Percentiles rank a stretch among this genome's conserved stretches.
These are phyloP conservation scores for Lepidocyrtinus sp. DNA, from an alignment of 2,888 invertebrate species.

Conservation along the genomic window DNA sequence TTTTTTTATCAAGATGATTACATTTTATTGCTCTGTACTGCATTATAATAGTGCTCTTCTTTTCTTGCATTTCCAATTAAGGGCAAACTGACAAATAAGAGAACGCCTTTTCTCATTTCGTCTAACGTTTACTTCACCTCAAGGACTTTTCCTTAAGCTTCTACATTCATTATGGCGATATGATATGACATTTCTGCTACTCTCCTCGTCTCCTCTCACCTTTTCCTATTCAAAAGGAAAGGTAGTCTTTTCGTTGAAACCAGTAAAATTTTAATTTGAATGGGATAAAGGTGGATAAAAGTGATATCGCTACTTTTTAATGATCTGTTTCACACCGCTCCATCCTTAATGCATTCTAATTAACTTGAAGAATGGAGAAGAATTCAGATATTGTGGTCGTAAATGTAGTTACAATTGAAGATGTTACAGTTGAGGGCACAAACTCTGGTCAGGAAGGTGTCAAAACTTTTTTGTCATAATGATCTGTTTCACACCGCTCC, in stretches of 20 bases:
- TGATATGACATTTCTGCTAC: neutral
- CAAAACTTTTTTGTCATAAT: too few relatives aligned
- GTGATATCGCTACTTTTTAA: neutral
- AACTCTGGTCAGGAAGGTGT: too few relatives aligned
- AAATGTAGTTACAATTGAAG: too few relatives aligned
- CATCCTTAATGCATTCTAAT: too few relatives aligned
- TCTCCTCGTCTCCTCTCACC: neutral
- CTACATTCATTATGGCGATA: neutral
- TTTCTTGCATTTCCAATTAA: slow-evolving; percentile 51
- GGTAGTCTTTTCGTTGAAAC: neutral
- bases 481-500: neutral
- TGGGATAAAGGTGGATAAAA: neutral
- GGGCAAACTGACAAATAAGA: slow-evolving; percentile 37
- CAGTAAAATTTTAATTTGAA: neutral
- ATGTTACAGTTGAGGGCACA: too few relatives aligned
- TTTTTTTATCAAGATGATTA: slow-evolving; percentile 8
- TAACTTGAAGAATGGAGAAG: too few relatives aligned
- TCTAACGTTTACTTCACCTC: slow-evolving; percentile 25
- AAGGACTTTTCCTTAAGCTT: slow-evolving; percentile 29
- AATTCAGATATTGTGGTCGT: too few relatives aligned
- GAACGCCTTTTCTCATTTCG: slow-evolving; percentile 47
- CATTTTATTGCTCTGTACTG: slow-evolving; percentile 4
- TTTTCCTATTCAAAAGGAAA: slow-evolving; percentile 5
- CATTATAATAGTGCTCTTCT: too few relatives aligned
- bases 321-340: neutral